Evolutionary conservation across 2,113 vertebrate species (phyloP).

Genomic region (Laterallus jamaicensis): DNA sequence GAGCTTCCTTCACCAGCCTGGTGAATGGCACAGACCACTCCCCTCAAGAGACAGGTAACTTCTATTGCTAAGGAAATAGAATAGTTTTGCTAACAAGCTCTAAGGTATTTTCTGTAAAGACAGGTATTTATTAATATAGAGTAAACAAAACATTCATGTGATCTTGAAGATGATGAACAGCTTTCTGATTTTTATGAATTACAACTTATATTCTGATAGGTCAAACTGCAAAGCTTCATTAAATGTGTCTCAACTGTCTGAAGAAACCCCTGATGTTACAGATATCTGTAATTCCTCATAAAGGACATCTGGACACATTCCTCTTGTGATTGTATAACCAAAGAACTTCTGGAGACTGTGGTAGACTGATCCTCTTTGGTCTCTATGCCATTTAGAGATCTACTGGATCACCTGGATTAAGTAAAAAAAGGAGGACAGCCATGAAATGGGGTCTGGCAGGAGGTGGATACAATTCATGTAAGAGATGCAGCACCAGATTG

Average conservation of each 20-base stretch:
- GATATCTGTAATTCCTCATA: background rate
- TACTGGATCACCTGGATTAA: background rate
- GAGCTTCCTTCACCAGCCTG: too few species aligned
- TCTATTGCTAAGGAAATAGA: background rate
- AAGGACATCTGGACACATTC: background rate
- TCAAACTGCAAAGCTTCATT: background rate
- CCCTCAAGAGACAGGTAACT: background rate
- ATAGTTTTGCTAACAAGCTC: too few species aligned
- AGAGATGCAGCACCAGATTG: constrained; percentile 22
- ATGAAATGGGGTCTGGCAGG: background rate
- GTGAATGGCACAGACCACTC: background rate
- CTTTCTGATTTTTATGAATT: background rate
- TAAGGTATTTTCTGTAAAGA: background rate
- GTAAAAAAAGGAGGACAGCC: background rate
- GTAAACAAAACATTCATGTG: background rate
- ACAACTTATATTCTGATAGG: background rate
- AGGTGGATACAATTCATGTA: background rate
- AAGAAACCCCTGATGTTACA: background rate
- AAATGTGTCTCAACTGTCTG: background rate
- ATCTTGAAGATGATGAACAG: background rate
- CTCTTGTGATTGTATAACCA: background rate
- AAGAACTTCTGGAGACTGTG: background rate
- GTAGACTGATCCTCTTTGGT: background rate
- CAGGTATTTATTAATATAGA: background rate
- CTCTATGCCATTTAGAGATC: background rate